Percentiles rank a stretch among this genome's conserved stretches.
phyloP scores from a whole-genome alignment of 2,797 vertebrate genomes.

The Falco columbarius region DNA sequence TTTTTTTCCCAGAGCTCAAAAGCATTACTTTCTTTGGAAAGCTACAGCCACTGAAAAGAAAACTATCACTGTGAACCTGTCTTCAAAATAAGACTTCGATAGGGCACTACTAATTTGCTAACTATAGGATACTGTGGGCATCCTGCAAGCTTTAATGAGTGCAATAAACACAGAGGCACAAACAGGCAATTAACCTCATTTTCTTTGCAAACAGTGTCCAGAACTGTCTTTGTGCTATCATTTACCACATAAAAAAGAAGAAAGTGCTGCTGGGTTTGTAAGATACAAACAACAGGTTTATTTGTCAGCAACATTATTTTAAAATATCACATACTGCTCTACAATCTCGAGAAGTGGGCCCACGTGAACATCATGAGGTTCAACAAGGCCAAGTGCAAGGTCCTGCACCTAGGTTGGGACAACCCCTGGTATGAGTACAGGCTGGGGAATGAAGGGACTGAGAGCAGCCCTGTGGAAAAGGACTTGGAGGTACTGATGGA shows the following conservation, averaged over 20 bases:
- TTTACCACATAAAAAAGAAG: neutral
- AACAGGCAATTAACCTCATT: slow-evolving; percentile 8
- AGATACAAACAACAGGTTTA: neutral
- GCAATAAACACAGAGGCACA: neutral
- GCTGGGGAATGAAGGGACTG: neutral
- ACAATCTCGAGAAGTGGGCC: neutral
- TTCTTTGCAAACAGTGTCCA: slow-evolving; percentile 12
- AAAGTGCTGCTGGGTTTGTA: neutral
- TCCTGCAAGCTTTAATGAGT: neutral
- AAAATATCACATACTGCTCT: neutral
- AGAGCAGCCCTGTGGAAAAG: neutral
- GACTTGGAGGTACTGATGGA: neutral
- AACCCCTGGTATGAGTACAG: neutral
- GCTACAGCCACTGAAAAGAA: neutral
- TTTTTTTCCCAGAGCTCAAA: neutral
- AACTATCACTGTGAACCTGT: neutral
- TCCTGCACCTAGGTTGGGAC: neutral
- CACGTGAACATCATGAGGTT: neutral
- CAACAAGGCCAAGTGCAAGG: neutral
- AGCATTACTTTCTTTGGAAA: neutral
- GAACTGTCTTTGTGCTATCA: neutral
- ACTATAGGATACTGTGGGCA: neutral
- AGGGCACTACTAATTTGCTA: neutral
- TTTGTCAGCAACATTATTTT: neutral
- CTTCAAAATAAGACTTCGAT: neutral